These are phyloP conservation scores for Toxonevra muliebris DNA, from an alignment of 2,888 invertebrate genomes.

Conservation along the genomic window DNA sequence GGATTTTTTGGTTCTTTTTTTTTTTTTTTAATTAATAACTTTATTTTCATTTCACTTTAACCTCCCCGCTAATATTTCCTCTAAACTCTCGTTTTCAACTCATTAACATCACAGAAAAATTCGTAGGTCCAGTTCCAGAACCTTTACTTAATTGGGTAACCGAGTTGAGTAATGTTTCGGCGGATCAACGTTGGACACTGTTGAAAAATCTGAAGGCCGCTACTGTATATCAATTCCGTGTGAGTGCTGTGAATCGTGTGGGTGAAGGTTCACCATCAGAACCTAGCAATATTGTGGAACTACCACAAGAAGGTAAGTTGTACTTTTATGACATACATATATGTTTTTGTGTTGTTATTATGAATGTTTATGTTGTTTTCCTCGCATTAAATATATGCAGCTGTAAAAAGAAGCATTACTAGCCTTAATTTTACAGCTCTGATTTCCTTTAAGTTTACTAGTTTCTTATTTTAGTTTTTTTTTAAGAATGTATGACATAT, in stretches of 20 bases:
- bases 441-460: slow-evolving; percentile 10
- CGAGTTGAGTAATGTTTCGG: slow-evolving; percentile 85
- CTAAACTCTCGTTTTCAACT: slow-evolving; percentile 27
- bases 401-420: background rate
- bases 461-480: slow-evolving; percentile 29
- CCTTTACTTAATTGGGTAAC: slow-evolving; percentile 89
- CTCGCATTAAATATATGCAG: slow-evolving; percentile 34
- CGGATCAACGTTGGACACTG: slow-evolving; percentile 80
- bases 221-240: slow-evolving; percentile 94
- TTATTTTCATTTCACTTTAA: slow-evolving; percentile 41
- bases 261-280: slow-evolving; percentile 93
- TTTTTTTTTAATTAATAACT: slow-evolving; percentile 21
- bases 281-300: slow-evolving; percentile 86
- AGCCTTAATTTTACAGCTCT: slow-evolving; percentile 19
- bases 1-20: slow-evolving; percentile 40
- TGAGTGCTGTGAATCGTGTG: slow-evolving; percentile 95
- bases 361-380: slow-evolving; percentile 7
- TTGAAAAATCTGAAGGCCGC: slow-evolving; percentile 91
- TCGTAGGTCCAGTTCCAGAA: slow-evolving; percentile 85
- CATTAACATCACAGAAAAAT: slow-evolving; percentile 64
- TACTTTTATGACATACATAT: background rate
- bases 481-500: background rate
- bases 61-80: slow-evolving; percentile 27
- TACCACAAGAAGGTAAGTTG: slow-evolving; percentile 94
- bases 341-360: slow-evolving; percentile 3